Percentiles rank a stretch among this genome's conserved stretches.
These are phyloP conservation scores for Oryzias melastigma DNA, from an alignment of 2,113 vertebrate genomes.

Conservation along the genomic window DNA sequence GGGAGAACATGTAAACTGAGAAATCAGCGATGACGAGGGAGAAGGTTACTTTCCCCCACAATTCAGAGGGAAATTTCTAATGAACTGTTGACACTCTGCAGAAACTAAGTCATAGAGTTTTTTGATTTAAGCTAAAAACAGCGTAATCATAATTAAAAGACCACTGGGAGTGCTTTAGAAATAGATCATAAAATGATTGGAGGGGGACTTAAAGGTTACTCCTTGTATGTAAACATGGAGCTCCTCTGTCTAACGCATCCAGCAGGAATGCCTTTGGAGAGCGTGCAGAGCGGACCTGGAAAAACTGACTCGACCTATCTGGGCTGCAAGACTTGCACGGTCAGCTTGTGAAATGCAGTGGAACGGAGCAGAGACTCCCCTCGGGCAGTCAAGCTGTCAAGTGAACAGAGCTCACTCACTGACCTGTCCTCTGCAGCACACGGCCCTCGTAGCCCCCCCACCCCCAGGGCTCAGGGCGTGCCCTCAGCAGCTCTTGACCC, in stretches of 20 bases:
- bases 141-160: no score
- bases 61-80: no score
- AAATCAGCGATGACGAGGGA: no score
- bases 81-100: no score
- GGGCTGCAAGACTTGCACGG: conserved; percentile 15
- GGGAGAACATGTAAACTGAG: no score
- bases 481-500: conserved; percentile 29
- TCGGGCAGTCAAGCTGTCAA: conserved; percentile 63
- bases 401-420: conserved; percentile 32
- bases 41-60: no score
- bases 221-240: not conserved
- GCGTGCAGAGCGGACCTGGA: conserved; percentile 2
- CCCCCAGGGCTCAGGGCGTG: conserved; percentile 10
- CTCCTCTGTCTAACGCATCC: not conserved
- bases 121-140: no score
- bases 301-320: conserved; percentile 3
- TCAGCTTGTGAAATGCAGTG: not conserved
- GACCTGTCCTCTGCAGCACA: conserved; percentile 45
- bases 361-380: conserved; percentile 35
- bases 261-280: conserved; percentile 8
- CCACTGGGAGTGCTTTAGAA: no score
- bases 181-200: no score
- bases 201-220: not conserved
- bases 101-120: no score
- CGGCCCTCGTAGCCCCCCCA: conserved; percentile 24